phyloP scores from a whole-genome alignment of 2,113 vertebrate genomes.

The Tor tambroides region DNA sequence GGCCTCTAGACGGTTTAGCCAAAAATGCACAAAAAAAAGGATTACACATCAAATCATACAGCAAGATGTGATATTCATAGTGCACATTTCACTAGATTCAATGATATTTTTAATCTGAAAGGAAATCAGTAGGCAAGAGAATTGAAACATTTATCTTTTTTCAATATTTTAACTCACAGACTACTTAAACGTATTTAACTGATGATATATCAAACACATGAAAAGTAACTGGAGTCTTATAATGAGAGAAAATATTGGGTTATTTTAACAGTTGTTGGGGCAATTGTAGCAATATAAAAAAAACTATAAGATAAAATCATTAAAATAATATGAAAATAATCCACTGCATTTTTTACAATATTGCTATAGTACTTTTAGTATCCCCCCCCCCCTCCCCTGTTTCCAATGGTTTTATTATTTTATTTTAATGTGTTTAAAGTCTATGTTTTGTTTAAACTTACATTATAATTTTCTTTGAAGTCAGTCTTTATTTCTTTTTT shows the following conservation, averaged over 20 bases:
- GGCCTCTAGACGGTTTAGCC: constrained; percentile 30
- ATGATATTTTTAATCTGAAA: neutral
- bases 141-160: neutral
- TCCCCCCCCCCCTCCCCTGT: too few relatives aligned
- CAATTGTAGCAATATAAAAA: neutral
- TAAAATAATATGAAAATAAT: neutral
- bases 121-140: neutral
- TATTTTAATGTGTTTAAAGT: neutral
- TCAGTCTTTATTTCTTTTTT: neutral
- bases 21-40: constrained; percentile 12
- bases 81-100: neutral
- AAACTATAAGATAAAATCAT: neutral
- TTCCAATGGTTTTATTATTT: neutral
- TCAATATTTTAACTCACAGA: neutral
- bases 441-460: neutral
- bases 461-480: too few relatives aligned
- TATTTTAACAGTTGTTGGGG: neutral
- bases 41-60: neutral
- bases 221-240: neutral
- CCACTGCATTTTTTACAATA: neutral
- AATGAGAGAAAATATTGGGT: neutral
- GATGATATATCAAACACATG: neutral
- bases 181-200: neutral
- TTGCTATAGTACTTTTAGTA: neutral
- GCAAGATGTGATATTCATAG: neutral